Base-by-base conservation (phyloP, 2,113 vertebrate genomes). In the Osmerus mordax region DNA sequence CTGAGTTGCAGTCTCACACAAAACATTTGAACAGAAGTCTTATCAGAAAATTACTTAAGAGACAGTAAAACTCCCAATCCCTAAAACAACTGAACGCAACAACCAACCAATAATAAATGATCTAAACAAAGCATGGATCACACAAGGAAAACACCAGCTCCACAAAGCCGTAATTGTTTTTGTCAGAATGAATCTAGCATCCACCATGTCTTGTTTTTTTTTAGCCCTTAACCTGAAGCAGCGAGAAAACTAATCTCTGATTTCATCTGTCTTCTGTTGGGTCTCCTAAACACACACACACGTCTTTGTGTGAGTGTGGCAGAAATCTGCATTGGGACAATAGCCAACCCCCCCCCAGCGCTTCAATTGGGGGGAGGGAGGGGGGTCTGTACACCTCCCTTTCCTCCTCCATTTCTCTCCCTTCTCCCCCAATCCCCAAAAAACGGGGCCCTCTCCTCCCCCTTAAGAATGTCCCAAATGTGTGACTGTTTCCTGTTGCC, bases 321-420 rank as follows among this genome's bases (percentile, higher is more conserved):
- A 70, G 69, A 80, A 84, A 82, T 85, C 80, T 83, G 69, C 80
- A 82, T 81, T 69, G 59, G 71, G 55, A 83, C 83, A 85, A 82
- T 81, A 75, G 54, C 63, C 66, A 62, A 63, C 72, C 71, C 32
- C 73, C 55, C 71, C 32, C 73, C 55, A 41, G 25, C 21, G 19
- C 55, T 32, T 29, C 16, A 29, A 25, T 47, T 21, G 32, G 25
- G 47, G 47, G 14, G 64, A 41, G 64, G 2, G 11, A 16, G 9
- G 32, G 53, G 25, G 28, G 28, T 60, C 58, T 36, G 32, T 36
- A 7, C 7, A 7, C 32, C 32, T 32, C 36, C 68, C 56, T 19
- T 3, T 61, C 19, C 41, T 23, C 19, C 51, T 36, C 70, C 63
- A 56, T 70, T 76, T 56, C 28, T 69, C 62, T 71, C 61, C 78